Evolutionary conservation across 2,888 invertebrate genomes (phyloP).

Genomic region (Cheilosia vulpina): DNA sequence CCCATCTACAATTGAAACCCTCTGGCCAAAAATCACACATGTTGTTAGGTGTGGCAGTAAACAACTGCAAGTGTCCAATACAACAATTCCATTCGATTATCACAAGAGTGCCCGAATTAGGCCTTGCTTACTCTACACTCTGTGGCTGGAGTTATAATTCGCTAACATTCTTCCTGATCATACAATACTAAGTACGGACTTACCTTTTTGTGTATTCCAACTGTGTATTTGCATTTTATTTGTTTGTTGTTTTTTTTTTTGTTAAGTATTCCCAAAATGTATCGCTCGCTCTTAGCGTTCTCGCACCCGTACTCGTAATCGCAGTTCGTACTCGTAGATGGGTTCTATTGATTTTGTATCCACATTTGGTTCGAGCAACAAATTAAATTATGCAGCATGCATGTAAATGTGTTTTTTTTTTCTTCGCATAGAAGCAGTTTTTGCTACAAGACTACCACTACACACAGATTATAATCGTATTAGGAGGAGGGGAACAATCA

Average conservation of each 20-base stretch:
- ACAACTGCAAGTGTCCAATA: constrained; percentile 27
- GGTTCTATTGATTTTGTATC: constrained; percentile 68
- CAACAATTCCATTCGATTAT: neutral
- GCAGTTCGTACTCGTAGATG: constrained; percentile 7
- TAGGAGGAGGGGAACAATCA: constrained; percentile 41
- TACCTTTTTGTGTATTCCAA: constrained; percentile 71
- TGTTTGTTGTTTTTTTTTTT: constrained; percentile 4
- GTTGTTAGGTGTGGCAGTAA: constrained; percentile 58
- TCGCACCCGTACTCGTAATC: constrained; percentile 5
- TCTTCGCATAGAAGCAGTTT: neutral
- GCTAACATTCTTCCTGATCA: too few species aligned
- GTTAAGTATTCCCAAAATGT: constrained; percentile 51
- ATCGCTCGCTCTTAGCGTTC: constrained; percentile 8
- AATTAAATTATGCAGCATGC: constrained; percentile 66
- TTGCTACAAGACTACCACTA: constrained; percentile 10
- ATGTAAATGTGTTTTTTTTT: constrained; percentile 20
- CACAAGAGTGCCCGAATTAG: constrained; percentile 7
- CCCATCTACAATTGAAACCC: neutral
- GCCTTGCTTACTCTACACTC: neutral
- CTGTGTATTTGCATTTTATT: constrained; percentile 54
- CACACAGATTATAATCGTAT: constrained; percentile 57
- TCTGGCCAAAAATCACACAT: constrained; percentile 11
- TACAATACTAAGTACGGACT: constrained; percentile 15
- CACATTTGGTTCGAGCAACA: constrained; percentile 54
- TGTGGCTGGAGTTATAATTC: too few species aligned